Percentiles rank a stretch among this genome's conserved stretches.
Evolutionary conservation across 2,113 vertebrate genomes (phyloP).

Genomic region (Procavia capensis): DNA sequence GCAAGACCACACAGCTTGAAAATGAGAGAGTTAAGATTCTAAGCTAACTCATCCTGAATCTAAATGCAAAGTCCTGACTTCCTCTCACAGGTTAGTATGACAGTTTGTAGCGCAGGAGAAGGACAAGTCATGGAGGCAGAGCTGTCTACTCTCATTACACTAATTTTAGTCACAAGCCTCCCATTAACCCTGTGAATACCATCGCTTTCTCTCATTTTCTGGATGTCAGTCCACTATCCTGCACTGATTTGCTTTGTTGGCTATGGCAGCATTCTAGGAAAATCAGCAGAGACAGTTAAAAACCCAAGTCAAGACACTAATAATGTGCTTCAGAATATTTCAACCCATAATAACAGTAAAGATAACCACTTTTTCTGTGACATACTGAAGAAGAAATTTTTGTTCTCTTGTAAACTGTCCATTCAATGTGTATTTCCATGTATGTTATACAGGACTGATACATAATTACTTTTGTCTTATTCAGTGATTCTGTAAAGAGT

Average conservation of each 20-base stretch:
- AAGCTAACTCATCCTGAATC: background rate
- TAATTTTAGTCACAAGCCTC: background rate
- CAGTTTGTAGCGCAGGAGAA: background rate
- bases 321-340: background rate
- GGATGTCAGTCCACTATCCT: background rate
- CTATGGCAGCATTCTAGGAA: background rate
- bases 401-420: background rate
- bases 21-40: background rate
- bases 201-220: background rate
- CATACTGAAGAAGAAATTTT: background rate
- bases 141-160: background rate
- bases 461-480: conserved; percentile 37
- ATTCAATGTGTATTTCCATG: background rate
- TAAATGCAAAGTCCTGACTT: background rate
- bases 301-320: background rate
- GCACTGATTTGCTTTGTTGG: background rate
- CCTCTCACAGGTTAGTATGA: background rate
- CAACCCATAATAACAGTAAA: background rate
- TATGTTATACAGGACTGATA: background rate
- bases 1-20: background rate
- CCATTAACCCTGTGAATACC: background rate
- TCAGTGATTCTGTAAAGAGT: conserved; percentile 48
- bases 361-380: background rate
- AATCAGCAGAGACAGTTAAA: background rate
- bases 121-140: background rate